phyloP scores from a whole-genome alignment of 2,113 vertebrate genomes.

The Ailuropoda melanoleuca region DNA sequence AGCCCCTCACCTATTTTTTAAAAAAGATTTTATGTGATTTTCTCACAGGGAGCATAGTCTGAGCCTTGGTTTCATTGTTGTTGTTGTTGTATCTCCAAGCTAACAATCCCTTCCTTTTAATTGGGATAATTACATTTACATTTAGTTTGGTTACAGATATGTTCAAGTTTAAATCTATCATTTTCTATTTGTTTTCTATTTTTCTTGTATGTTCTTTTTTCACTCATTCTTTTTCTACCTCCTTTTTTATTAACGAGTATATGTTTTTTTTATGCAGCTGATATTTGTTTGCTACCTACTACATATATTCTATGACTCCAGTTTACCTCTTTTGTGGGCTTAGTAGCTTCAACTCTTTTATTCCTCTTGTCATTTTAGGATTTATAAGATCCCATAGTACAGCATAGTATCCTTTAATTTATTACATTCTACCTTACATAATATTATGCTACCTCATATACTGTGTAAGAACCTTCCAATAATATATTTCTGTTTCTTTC shows the following conservation, averaged over 20 bases:
- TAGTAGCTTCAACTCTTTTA: not conserved
- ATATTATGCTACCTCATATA: not conserved
- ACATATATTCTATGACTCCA: not conserved
- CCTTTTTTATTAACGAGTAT: not conserved
- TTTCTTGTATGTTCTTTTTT: not conserved
- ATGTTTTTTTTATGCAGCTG: not conserved
- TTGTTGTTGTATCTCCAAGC: not conserved
- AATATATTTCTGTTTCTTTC: not conserved
- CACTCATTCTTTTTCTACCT: not conserved
- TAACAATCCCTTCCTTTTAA: not conserved
- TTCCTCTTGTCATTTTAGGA: not conserved
- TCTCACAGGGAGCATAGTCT: not conserved
- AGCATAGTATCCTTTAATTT: not conserved
- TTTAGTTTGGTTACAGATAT: not conserved
- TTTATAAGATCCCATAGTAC: not conserved
- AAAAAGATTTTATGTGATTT: not conserved
- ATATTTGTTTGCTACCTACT: not conserved
- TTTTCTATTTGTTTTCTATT: not conserved
- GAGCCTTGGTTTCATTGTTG: not conserved
- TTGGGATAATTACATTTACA: not conserved
- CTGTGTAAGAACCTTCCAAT: not conserved
- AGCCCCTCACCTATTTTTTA: not conserved
- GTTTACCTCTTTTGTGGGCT: not conserved
- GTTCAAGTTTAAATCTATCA: not conserved
- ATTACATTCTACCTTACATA: not conserved